Conservation (phyloP, 2,113 vertebrate species). For the Eulacestoma nigropectus region DNA sequence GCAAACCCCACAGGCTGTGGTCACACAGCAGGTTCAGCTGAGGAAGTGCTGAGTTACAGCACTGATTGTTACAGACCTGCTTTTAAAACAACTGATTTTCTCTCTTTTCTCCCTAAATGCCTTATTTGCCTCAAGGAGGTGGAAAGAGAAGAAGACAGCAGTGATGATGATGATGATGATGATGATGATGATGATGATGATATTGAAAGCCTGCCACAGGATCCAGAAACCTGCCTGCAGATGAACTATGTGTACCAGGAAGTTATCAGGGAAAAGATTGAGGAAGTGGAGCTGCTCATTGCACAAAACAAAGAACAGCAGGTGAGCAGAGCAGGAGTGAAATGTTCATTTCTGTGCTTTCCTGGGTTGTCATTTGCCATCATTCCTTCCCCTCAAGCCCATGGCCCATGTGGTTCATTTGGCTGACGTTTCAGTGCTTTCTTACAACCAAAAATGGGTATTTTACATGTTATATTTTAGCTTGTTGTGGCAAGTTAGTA, state of each 20-base stretch:
- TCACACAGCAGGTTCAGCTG: neutral
- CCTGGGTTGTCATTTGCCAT: neutral
- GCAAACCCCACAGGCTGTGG: neutral
- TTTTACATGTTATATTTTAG: neutral
- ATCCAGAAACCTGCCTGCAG: slow-evolving; percentile 80
- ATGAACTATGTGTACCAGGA: slow-evolving; percentile 88
- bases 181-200: slow-evolving; percentile 32
- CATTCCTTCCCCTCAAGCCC: neutral
- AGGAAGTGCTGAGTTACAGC: neutral
- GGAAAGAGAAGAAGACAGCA: slow-evolving; percentile 32
- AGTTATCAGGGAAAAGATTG: slow-evolving; percentile 80
- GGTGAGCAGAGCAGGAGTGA: slow-evolving; percentile 38
- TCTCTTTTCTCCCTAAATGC: neutral
- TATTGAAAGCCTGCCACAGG: slow-evolving; percentile 68
- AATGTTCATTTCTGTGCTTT: neutral
- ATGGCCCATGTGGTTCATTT: neutral
- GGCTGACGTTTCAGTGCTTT: neutral
- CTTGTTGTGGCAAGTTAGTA: neutral
- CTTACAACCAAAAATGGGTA: neutral
- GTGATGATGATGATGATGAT: slow-evolving; percentile 3
- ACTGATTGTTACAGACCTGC: neutral
- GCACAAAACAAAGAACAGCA: slow-evolving; percentile 80
- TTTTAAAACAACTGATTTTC: neutral
- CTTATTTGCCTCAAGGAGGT: slow-evolving; percentile 16
- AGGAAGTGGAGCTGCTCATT: slow-evolving; percentile 72